phyloP scores from a whole-genome alignment of 92 coral and sea anemone genomes.

The Parazoanthus darwini region DNA sequence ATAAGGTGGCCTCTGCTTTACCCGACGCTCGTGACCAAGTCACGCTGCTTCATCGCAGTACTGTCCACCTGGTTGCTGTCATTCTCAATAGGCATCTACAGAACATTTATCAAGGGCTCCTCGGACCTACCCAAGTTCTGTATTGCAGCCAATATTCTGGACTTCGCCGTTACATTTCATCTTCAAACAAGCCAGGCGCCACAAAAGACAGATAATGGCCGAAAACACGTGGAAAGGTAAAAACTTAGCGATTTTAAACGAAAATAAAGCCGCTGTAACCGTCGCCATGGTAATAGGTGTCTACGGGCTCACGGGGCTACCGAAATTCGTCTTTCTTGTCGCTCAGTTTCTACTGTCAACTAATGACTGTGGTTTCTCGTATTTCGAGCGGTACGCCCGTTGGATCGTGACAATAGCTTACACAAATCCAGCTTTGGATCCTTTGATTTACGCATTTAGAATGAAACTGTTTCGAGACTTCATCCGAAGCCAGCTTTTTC shows the following conservation, averaged over 20 bases:
- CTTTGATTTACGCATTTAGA: slow-evolving; percentile 15
- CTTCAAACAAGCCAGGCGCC: slow-evolving; percentile 12
- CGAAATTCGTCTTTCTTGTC: neutral
- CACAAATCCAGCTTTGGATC: neutral
- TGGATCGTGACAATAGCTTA: slow-evolving; percentile 17
- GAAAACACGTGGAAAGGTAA: neutral
- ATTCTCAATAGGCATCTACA: neutral
- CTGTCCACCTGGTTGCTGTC: neutral
- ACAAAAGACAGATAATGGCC: neutral
- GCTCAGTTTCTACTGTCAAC: neutral
- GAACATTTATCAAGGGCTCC: neutral
- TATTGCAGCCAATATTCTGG: neutral
- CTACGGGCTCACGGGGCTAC: slow-evolving; percentile 9
- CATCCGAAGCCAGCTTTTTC: neutral
- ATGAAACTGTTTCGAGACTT: slow-evolving; percentile 6
- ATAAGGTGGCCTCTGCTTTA: slow-evolving; percentile 4
- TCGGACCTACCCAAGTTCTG: slow-evolving; percentile 2
- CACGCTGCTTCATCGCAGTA: slow-evolving; percentile 1
- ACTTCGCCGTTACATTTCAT: slow-evolving; percentile 13
- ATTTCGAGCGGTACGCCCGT: slow-evolving; percentile 12
- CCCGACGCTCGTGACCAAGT: slow-evolving; percentile 13
- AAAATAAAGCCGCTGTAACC: slow-evolving; percentile 19
- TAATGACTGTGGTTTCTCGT: slow-evolving; percentile 9
- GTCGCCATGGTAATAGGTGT: slow-evolving; percentile 9
- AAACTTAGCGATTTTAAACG: neutral